Evolutionary conservation across 2,797 vertebrate genomes (phyloP).

Genomic region (Myiothlypis coronata): DNA sequence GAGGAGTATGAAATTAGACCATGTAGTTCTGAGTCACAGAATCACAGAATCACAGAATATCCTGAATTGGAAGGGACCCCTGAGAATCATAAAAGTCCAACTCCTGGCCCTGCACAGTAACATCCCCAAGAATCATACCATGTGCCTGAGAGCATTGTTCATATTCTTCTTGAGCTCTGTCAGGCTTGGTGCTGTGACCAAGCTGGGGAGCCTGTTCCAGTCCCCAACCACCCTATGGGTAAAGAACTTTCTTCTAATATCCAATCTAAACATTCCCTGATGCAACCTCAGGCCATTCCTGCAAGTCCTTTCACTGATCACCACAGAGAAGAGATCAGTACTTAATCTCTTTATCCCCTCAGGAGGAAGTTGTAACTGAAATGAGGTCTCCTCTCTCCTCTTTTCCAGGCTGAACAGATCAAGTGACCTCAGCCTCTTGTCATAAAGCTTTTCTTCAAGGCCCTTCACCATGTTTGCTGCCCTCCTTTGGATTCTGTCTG

Average conservation of each 20-base stretch:
- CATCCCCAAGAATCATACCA: neutral
- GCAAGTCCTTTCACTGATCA: neutral
- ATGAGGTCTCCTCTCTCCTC: neutral
- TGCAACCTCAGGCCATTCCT: neutral
- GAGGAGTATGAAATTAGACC: neutral
- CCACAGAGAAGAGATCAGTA: neutral
- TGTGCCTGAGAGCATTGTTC: neutral
- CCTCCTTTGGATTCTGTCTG: neutral
- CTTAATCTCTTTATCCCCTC: neutral
- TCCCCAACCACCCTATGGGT: neutral
- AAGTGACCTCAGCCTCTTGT: neutral
- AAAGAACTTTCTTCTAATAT: neutral
- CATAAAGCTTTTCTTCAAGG: neutral
- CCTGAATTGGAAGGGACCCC: neutral
- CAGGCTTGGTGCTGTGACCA: neutral
- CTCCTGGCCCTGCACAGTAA: neutral
- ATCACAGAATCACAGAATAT: neutral
- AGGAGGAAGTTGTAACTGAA: neutral
- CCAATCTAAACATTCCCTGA: neutral
- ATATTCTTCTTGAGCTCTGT: neutral
- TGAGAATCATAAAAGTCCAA: fast-evolving
- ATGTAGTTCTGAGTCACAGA: neutral
- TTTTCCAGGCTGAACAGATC: neutral
- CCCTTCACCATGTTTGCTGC: neutral
- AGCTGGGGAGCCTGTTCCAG: neutral